Evolutionary conservation across 2,113 vertebrate genomes (phyloP).

Genomic region (Symphodus melops): DNA sequence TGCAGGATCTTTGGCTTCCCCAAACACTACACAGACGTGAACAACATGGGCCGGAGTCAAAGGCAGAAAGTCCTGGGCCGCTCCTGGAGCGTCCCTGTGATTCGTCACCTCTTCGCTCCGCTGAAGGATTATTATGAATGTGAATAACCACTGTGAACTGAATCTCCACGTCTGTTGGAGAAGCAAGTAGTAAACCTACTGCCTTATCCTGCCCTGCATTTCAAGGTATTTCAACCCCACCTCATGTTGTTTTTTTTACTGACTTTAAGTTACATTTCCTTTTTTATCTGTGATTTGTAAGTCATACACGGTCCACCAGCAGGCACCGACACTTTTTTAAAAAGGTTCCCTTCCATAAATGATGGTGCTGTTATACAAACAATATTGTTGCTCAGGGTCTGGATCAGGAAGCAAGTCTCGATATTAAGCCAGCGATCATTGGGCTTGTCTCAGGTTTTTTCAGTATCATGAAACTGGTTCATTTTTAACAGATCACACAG

Average conservation of each 20-base stretch:
- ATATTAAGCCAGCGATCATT: neutral
- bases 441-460: conserved; percentile 15
- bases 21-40: conserved; percentile 92
- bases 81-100: conserved; percentile 95
- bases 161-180: neutral
- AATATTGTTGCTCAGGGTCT: conserved; percentile 17
- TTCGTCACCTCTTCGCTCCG: conserved; percentile 93
- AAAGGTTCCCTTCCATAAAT: conserved; percentile 18
- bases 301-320: conserved; percentile 35
- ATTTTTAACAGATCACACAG: neutral
- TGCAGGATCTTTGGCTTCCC: conserved; percentile 96
- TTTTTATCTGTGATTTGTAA: conserved; percentile 6
- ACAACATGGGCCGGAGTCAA: conserved; percentile 87
- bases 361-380: conserved; percentile 53
- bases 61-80: conserved; percentile 91
- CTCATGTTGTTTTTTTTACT: conserved; percentile 1
- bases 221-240: conserved; percentile 8
- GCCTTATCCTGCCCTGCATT: conserved; percentile 14
- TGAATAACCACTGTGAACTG: conserved; percentile 74
- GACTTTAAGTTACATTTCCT: conserved; percentile 21
- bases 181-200: conserved; percentile 18
- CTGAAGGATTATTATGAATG: conserved; percentile 97
- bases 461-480: neutral
- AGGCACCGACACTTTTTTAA: conserved; percentile 55
- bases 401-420: conserved; percentile 27